Evolutionary conservation across 2,888 invertebrate genomes (phyloP).

Genomic region (Trichacis sp.): DNA sequence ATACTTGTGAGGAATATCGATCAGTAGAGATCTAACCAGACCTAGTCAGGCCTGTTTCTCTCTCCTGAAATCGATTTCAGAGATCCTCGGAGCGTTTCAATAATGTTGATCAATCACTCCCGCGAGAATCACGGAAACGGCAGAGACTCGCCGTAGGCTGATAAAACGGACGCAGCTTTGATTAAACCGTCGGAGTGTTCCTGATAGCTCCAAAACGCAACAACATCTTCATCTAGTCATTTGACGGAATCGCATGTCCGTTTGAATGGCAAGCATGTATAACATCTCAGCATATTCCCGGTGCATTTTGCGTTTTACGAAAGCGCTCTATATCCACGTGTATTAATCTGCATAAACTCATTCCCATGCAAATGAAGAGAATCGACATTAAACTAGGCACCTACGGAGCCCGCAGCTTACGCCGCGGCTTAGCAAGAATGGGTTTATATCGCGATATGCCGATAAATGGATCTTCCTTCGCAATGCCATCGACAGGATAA

Average conservation of each 20-base stretch:
- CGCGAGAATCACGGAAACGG: not conserved
- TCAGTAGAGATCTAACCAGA: too few species aligned
- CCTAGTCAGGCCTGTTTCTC: too few species aligned
- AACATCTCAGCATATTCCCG: constrained; percentile 10
- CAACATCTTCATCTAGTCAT: constrained; percentile 17
- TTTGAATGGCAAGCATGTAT: constrained; percentile 24
- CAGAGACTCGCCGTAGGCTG: not conserved
- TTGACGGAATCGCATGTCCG: constrained; percentile 14
- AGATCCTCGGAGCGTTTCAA: too few species aligned
- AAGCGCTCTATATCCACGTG: constrained; percentile 54
- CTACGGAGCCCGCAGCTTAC: constrained; percentile 43
- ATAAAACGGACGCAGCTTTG: not conserved
- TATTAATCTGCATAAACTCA: constrained; percentile 68
- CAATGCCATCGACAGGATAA: constrained; percentile 44
- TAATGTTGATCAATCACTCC: too few species aligned
- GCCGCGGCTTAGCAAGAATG: constrained; percentile 41
- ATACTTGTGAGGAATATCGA: too few species aligned
- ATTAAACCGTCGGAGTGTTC: not conserved
- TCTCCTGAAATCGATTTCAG: too few species aligned
- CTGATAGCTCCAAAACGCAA: constrained; percentile 1
- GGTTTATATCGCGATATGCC: constrained; percentile 44
- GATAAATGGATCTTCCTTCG: constrained; percentile 45
- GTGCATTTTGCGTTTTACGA: constrained; percentile 31
- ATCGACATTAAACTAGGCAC: constrained; percentile 42
- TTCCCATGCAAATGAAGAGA: constrained; percentile 54